Percentiles rank a stretch among this genome's conserved stretches.
These are phyloP conservation scores for Imbricaverruca yamaguchii DNA, from an alignment of 2,888 invertebrate genomes.

Conservation along the genomic window DNA sequence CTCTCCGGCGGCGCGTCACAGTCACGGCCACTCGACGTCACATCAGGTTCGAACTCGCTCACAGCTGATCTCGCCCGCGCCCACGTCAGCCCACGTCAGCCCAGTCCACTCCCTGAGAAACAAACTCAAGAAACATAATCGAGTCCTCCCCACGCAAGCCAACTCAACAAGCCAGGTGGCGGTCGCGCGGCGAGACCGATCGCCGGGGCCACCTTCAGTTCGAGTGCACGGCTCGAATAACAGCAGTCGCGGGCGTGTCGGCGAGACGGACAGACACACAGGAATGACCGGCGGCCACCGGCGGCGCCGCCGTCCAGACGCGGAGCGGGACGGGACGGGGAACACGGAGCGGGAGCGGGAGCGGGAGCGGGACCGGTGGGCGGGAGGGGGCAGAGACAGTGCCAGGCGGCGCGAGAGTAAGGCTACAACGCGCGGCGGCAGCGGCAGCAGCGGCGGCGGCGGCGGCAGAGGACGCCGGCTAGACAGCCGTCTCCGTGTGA, in stretches of 20 bases:
- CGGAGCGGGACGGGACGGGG: neutral
- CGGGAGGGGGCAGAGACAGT: neutral
- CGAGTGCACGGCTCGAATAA: neutral
- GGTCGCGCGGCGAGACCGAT: neutral
- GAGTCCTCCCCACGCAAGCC: neutral
- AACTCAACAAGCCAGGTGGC: neutral
- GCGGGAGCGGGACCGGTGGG: neutral
- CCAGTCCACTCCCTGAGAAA: conserved; percentile 8
- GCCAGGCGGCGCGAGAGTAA: neutral
- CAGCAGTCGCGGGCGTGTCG: neutral
- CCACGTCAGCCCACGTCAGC: neutral
- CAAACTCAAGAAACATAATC: conserved; percentile 2
- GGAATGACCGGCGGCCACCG: neutral
- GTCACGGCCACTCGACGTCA: neutral
- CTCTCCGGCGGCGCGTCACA: neutral
- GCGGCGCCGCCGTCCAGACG: neutral
- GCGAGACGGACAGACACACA: neutral
- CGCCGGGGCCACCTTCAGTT: neutral
- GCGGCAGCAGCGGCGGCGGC: neutral
- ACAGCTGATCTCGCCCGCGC: neutral
- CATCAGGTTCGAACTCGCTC: no score
- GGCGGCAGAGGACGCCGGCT: conserved; percentile 39
- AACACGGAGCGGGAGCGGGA: neutral
- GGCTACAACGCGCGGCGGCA: neutral
- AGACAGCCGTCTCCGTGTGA: conserved; percentile 91